These are phyloP conservation scores for Nasua narica DNA, from an alignment of 2,797 vertebrate genomes.

Conservation along the genomic window DNA sequence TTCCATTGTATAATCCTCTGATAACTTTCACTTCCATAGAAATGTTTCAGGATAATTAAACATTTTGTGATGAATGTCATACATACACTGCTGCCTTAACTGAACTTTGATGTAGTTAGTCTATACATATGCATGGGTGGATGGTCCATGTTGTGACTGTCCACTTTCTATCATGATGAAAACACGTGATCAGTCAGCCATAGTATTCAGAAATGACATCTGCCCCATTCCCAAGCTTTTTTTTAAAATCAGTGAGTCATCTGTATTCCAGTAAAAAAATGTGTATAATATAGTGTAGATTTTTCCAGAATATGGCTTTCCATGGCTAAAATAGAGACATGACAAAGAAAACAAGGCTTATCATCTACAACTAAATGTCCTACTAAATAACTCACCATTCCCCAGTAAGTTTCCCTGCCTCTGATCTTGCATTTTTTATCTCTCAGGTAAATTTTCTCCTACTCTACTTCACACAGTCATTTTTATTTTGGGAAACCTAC, in stretches of 20 bases:
- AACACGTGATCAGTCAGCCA: constrained; percentile 63
- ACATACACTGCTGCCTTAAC: constrained; percentile 64
- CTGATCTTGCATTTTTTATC: not conserved
- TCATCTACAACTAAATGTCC: not conserved
- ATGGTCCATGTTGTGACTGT: constrained; percentile 45
- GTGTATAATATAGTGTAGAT: not conserved
- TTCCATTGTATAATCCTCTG: constrained; percentile 20
- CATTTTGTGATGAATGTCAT: constrained; percentile 69
- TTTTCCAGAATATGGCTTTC: constrained; percentile 51
- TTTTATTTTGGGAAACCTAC: not conserved
- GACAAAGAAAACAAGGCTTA: constrained; percentile 6
- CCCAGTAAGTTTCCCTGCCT: not conserved
- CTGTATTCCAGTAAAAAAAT: constrained; percentile 55
- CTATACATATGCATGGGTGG: constrained; percentile 47
- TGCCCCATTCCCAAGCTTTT: constrained; percentile 56
- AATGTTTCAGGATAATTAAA: constrained; percentile 75
- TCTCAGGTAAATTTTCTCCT: not conserved
- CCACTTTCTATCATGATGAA: constrained; percentile 70
- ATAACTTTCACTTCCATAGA: constrained; percentile 69
- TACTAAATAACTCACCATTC: not conserved
- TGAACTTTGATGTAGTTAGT: constrained; percentile 73
- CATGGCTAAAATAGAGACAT: constrained; percentile 36
- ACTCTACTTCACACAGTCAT: not conserved
- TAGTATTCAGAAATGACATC: constrained; percentile 38
- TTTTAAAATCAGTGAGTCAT: constrained; percentile 18